These are phyloP conservation scores for Aphelenchoides fujianensis DNA, from an alignment of 1,140 invertebrate genomes.

Conservation along the genomic window DNA sequence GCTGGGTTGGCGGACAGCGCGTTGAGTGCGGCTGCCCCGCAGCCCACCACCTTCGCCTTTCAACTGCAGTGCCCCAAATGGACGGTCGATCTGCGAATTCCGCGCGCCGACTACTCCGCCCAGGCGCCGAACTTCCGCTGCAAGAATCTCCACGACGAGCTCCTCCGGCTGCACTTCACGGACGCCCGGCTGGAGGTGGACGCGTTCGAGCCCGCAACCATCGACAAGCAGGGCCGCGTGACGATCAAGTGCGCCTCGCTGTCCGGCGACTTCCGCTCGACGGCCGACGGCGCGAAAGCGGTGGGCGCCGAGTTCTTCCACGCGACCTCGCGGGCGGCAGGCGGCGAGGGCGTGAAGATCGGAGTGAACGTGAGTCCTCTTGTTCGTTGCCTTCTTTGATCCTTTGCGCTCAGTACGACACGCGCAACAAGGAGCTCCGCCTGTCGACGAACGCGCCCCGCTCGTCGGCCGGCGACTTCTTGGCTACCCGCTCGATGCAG, in stretches of 20 bases:
- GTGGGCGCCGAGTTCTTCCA: constrained; percentile 1
- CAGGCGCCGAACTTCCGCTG: not conserved
- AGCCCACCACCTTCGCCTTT: constrained; percentile 3
- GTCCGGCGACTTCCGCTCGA: constrained; percentile 18
- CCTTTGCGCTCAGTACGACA: constrained; percentile 34
- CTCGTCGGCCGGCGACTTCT: not conserved
- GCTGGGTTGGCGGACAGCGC: not conserved
- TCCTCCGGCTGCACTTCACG: constrained; percentile 25
- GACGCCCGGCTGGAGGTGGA: constrained; percentile 37
- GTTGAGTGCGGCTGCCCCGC: not conserved
- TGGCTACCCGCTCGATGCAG: constrained; percentile 17
- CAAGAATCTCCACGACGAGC: constrained; percentile 33
- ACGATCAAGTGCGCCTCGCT: constrained; percentile 33
- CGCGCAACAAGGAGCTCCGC: constrained; percentile 34
- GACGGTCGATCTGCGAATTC: constrained; percentile 40
- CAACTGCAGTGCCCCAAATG: constrained; percentile 36
- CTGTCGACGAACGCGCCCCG: not conserved
- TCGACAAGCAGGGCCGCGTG: constrained; percentile 23
- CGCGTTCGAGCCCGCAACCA: constrained; percentile 31
- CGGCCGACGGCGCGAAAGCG: not conserved
- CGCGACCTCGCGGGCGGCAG: not conserved
- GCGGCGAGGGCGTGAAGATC: not conserved
- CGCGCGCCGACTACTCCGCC: constrained; percentile 30
- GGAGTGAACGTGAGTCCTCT: not conserved
- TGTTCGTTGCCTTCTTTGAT: constrained; percentile 19